Evolutionary conservation across 2,888 invertebrate genomes (phyloP).

Genomic region (Lithophane leautieri): DNA sequence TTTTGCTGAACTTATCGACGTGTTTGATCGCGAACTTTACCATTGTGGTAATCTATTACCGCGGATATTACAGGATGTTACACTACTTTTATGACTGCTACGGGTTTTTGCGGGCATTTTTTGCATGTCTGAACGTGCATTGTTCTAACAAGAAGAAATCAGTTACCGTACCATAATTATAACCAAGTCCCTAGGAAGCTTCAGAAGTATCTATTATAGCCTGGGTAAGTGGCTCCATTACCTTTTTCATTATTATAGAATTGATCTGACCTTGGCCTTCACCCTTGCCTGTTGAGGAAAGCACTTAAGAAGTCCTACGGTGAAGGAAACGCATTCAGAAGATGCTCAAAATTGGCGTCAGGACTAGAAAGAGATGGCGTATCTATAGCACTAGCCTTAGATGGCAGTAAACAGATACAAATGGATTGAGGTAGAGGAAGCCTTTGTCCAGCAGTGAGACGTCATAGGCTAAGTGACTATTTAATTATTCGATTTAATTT

Average conservation of each 20-base stretch:
- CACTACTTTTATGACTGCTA: slow-evolving; percentile 43
- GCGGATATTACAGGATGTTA: slow-evolving; percentile 57
- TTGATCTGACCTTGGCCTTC: background rate
- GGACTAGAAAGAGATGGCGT: background rate
- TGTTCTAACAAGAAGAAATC: slow-evolving; percentile 50
- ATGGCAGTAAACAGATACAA: background rate
- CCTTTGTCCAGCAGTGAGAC: background rate
- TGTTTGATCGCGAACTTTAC: slow-evolving; percentile 39
- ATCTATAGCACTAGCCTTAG: background rate
- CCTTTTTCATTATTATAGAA: background rate
- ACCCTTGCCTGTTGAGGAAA: background rate
- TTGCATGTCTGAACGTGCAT: slow-evolving; percentile 44
- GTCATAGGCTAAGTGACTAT: background rate
- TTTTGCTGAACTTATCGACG: slow-evolving; percentile 40
- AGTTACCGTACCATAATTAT: slow-evolving; percentile 29
- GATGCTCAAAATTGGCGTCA: no score
- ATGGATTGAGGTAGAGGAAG: no score
- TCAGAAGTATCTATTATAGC: background rate
- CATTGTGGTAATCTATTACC: slow-evolving; percentile 54
- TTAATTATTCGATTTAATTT: background rate
- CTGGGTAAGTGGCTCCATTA: background rate
- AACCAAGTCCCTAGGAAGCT: slow-evolving; percentile 4
- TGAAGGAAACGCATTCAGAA: background rate
- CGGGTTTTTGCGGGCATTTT: slow-evolving; percentile 48
- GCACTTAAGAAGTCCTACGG: background rate